Evolutionary conservation across 1,140 invertebrate species (phyloP).

Genomic region (Lepidostoma basale): DNA sequence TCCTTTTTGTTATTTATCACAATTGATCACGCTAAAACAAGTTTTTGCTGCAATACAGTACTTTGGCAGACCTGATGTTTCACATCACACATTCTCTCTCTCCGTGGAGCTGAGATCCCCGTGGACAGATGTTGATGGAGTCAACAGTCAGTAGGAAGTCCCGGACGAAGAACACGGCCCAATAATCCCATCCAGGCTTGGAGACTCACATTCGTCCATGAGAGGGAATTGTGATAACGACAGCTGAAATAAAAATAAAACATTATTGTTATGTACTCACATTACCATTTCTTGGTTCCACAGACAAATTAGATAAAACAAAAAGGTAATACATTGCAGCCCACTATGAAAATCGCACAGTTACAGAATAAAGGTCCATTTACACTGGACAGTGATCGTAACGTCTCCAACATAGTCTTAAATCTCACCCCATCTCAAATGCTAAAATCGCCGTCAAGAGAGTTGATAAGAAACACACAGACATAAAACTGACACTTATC

Average conservation of each 20-base stretch:
- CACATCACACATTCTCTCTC: conserved; percentile 17
- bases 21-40: conserved; percentile 6
- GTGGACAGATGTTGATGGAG: neutral
- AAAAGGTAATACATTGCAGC: no score
- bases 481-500: no score
- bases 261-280: neutral
- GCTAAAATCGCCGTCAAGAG: no score
- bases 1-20: neutral
- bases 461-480: no score
- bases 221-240: conserved; percentile 35
- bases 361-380: no score
- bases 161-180: conserved; percentile 45
- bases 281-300: no score
- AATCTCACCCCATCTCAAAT: no score
- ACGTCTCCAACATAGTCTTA: no score
- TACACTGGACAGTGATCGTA: no score
- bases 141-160: conserved; percentile 44
- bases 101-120: neutral
- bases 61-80: conserved; percentile 15
- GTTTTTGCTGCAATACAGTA: neutral
- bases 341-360: no score
- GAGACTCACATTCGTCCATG: conserved; percentile 36
- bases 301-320: no score
- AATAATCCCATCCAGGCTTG: conserved; percentile 43
- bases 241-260: conserved; percentile 35